phyloP scores from a whole-genome alignment of 2,797 vertebrate species.

The Pseudochromis fuscus region DNA sequence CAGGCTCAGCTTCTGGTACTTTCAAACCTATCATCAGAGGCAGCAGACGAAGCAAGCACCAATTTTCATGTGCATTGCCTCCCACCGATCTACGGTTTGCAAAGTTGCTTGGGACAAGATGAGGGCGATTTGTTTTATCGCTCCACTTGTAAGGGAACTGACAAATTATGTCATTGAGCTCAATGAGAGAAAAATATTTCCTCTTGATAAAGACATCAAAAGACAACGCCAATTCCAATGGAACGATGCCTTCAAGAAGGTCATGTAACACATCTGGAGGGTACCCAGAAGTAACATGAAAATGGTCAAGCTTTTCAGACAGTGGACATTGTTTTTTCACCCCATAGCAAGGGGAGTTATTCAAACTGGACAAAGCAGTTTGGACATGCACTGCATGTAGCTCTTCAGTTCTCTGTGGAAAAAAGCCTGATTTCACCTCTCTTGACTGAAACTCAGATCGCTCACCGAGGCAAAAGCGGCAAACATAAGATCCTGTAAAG shows the following conservation, averaged over 20 bases:
- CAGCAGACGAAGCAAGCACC: background rate
- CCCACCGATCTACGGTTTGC: background rate
- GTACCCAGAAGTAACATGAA: conserved; percentile 9
- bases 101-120: background rate
- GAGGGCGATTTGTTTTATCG: conserved; percentile 16
- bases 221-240: background rate
- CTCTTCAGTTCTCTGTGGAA: background rate
- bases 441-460: background rate
- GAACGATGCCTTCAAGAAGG: conserved; percentile 7
- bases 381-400: conserved; percentile 1
- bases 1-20: conserved; percentile 11
- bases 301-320: conserved; percentile 6
- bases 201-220: conserved; percentile 1
- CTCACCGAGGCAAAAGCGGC: background rate
- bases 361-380: background rate
- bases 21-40: conserved; percentile 6
- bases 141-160: conserved; percentile 4
- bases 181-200: conserved; percentile 9
- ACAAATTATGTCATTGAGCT: background rate
- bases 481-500: background rate
- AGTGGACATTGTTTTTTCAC: conserved; percentile 15
- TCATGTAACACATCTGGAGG: conserved; percentile 28
- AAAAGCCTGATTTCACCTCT: background rate
- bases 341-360: background rate
- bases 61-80: conserved; percentile 17